phyloP scores from a whole-genome alignment of 2,888 invertebrate genomes.

The Nephrotoma appendiculata region DNA sequence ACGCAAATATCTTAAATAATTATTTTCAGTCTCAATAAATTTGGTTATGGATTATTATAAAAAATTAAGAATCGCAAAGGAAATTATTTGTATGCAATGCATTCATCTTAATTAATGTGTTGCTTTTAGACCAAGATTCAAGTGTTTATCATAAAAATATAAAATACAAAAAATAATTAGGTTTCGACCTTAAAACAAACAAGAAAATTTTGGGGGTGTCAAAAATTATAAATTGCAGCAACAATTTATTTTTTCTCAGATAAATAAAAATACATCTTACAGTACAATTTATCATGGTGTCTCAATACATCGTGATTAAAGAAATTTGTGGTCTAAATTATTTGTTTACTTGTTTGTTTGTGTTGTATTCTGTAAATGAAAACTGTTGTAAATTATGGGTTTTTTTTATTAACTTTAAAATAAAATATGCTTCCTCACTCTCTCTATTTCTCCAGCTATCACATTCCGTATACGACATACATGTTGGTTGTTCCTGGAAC shows the following conservation, averaged over 20 bases:
- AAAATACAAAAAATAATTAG: neutral
- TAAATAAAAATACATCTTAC: too few relatives aligned
- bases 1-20: neutral
- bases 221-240: neutral
- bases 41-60: neutral
- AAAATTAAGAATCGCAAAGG: neutral
- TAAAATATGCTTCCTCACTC: too few relatives aligned
- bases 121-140: neutral
- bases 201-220: neutral
- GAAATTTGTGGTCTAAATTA: too few relatives aligned
- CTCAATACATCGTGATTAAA: neutral
- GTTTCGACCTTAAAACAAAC: neutral
- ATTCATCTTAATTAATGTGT: neutral
- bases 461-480: too few relatives aligned
- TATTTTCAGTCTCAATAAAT: neutral
- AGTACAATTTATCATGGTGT: neutral
- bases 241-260: too few relatives aligned
- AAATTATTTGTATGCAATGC: neutral
- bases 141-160: neutral
- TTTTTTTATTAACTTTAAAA: too few relatives aligned
- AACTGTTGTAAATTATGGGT: too few relatives aligned
- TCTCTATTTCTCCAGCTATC: too few relatives aligned
- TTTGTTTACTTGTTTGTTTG: too few relatives aligned
- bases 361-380: too few relatives aligned
- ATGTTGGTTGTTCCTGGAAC: too few relatives aligned